phyloP scores from a whole-genome alignment of 2,113 vertebrate genomes.

The Leptobrachium ailaonicum region DNA sequence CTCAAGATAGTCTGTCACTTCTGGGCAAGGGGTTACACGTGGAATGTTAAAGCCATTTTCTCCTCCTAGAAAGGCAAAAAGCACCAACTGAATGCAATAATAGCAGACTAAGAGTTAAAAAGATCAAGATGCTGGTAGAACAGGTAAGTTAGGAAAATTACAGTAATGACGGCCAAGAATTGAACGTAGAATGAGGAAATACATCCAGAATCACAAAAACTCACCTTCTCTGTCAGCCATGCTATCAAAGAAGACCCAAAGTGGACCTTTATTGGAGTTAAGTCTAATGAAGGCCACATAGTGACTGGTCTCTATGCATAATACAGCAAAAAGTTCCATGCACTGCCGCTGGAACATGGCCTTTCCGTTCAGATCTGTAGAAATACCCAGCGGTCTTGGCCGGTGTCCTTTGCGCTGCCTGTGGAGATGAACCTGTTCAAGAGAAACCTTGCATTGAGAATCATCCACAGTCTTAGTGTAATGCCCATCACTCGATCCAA shows the following conservation, averaged over 20 bases:
- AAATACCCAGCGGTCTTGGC: constrained; percentile 57
- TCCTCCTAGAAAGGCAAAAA: constrained; percentile 63
- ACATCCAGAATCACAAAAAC: background rate
- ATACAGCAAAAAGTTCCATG: constrained; percentile 75
- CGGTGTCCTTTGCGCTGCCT: constrained; percentile 65
- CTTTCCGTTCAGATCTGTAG: constrained; percentile 52
- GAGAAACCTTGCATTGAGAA: background rate
- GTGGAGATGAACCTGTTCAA: constrained; percentile 74
- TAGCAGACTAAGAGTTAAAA: too few relatives aligned
- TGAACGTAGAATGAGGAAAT: background rate
- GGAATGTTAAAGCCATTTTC: constrained; percentile 83
- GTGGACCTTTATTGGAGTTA: constrained; percentile 57
- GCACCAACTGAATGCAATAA: too few relatives aligned
- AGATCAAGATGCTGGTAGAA: too few relatives aligned
- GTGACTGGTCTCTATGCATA: constrained; percentile 82
- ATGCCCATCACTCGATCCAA: background rate
- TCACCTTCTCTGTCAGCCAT: constrained; percentile 83
- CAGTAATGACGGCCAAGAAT: too few relatives aligned
- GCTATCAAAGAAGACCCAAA: constrained; percentile 84
- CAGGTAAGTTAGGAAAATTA: too few relatives aligned
- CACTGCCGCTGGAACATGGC: constrained; percentile 63
- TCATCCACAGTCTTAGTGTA: background rate
- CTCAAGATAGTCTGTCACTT: constrained; percentile 74
- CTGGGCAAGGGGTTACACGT: constrained; percentile 71
- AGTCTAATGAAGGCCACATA: constrained; percentile 77